A percentile compares a stretch with the other conserved stretches of the same genome.
These are phyloP conservation scores for Tenebrio molitor DNA, from an alignment of 1,140 invertebrate species.

Conservation along the genomic window DNA sequence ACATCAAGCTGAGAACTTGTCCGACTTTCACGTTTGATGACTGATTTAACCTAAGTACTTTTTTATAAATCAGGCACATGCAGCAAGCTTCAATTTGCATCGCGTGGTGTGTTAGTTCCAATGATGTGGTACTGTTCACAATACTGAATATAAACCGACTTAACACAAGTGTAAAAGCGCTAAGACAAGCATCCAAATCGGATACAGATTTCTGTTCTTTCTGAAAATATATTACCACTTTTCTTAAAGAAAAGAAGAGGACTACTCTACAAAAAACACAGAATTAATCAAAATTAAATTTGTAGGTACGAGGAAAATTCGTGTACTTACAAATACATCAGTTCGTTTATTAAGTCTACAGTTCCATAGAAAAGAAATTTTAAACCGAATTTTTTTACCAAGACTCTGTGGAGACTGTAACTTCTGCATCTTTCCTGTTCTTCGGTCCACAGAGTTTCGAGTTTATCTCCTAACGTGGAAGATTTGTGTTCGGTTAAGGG, in stretches of 20 bases:
- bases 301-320: no score
- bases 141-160: neutral
- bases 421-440: neutral
- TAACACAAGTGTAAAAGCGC: neutral
- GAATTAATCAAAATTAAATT: no score
- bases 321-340: neutral
- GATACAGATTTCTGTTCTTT: no score
- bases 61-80: constrained; percentile 80
- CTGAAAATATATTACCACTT: no score
- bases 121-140: neutral
- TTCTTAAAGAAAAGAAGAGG: neutral
- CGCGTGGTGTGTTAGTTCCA: neutral
- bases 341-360: neutral
- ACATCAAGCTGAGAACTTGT: constrained; percentile 87
- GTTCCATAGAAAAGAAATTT: neutral
- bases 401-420: neutral
- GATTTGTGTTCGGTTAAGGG: neutral
- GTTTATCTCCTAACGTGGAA: neutral
- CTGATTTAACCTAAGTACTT: constrained; percentile 81
- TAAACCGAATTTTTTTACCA: neutral
- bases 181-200: no score
- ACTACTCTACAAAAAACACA: neutral
- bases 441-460: neutral
- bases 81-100: constrained; percentile 81
- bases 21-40: constrained; percentile 66